phyloP scores from a whole-genome alignment of 2,797 vertebrate species.

The Brachyrhaphis roseni region DNA sequence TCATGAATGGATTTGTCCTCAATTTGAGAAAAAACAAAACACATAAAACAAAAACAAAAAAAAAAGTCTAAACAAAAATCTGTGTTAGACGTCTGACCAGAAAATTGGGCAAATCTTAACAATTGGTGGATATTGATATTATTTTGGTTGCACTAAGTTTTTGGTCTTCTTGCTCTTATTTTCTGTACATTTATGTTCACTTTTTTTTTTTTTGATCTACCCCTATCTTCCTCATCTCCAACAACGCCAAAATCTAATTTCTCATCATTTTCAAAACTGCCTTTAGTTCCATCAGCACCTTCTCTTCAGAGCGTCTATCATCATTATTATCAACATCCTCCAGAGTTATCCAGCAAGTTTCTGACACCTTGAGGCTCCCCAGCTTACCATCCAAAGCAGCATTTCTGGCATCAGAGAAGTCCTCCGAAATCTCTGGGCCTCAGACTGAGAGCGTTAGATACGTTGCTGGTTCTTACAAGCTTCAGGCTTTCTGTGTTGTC shows the following conservation, averaged over 20 bases:
- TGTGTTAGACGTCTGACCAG: background rate
- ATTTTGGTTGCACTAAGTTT: background rate
- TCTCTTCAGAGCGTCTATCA: background rate
- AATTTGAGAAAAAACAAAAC: background rate
- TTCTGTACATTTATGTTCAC: background rate
- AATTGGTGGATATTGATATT: background rate
- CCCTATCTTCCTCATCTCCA: background rate
- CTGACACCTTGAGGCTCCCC: background rate
- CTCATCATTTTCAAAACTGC: background rate
- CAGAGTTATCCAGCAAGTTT: background rate
- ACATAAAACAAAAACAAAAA: background rate
- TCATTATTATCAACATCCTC: background rate
- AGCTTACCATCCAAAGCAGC: background rate
- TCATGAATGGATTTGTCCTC: background rate
- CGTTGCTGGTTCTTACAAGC: background rate
- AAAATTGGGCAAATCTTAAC: background rate
- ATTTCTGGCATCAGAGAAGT: background rate
- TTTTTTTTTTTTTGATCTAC: background rate
- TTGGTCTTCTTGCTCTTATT: background rate
- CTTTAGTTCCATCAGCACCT: background rate
- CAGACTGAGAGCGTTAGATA: background rate
- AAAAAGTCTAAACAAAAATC: background rate
- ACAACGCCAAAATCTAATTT: background rate
- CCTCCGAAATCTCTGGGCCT: background rate
- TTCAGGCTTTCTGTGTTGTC: background rate